Base-by-base conservation (phyloP, 2,797 vertebrate genomes). In the Rhincodon typus region DNA sequence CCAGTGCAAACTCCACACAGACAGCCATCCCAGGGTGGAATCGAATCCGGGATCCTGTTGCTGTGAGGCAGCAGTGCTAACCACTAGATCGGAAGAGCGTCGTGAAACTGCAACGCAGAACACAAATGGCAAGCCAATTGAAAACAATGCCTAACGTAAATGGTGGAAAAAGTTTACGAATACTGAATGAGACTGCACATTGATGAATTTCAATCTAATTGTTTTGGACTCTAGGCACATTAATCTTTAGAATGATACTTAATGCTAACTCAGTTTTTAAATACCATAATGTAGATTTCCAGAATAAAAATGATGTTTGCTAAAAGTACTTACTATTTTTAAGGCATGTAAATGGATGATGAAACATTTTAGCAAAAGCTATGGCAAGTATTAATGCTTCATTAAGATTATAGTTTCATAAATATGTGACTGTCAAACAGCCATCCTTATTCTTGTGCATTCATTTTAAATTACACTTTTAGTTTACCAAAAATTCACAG, bases 321-420 rank as follows among this genome's bases (percentile, higher is more conserved):
- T 97, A 96, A 97, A 97, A 96, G 97, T 97, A 96, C 98, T 97
- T 96, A 91, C 69, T 97, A 97, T 97, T 97, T 53, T 97, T 98
- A 98, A 98, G 97, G 98, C 98, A 97, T 98, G 98, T 97, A 97
- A 96, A 97, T 53, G 42, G 21, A 95, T 34, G 46, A 77, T 95
- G 94, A 77, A 95, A 95, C 13, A 17, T 72, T 91, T 91, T 95
- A 74, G 94, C 94, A 95, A 95, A 74, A 95, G 70, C 90, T 27
- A 50, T 95, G 94, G 57, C 53, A 77, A 46, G 74, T 50, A 66
- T 95, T 53, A 95, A 95, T 95, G 94, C 46, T 95, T 95, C 91
- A 42, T 94, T 95, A 95, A 46, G 94, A 95, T 53, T 72, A 95
- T 95, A 77, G 17, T 93, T 95, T 77, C 50, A 95, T 95, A 95